These are phyloP conservation scores for Pantherophis alleghaniensis DNA, from an alignment of 2,797 vertebrate genomes.

Conservation along the genomic window DNA sequence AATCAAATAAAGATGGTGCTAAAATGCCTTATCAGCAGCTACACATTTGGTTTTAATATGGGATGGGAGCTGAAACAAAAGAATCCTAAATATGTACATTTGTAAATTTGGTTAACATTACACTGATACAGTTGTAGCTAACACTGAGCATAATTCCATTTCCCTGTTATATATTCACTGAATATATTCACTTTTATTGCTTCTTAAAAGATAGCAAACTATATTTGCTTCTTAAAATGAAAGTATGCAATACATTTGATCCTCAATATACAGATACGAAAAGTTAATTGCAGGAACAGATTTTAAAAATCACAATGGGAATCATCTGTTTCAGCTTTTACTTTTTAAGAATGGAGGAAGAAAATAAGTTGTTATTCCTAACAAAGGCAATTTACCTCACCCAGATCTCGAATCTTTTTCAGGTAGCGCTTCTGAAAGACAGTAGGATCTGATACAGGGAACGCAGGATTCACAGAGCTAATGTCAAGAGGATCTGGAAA, in stretches of 20 bases:
- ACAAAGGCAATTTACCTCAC: conserved; percentile 76
- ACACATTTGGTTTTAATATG: neutral
- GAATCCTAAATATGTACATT: neutral
- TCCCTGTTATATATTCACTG: neutral
- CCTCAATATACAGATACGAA: neutral
- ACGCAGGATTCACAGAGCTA: conserved; percentile 70
- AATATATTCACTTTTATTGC: neutral
- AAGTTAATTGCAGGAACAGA: neutral
- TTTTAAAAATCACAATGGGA: neutral
- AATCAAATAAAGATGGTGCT: neutral
- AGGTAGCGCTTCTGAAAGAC: conserved; percentile 90
- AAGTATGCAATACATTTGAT: neutral
- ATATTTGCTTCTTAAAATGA: neutral
- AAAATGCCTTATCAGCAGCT: neutral
- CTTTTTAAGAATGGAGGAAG: neutral
- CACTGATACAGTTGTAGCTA: neutral
- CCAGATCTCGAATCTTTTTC: conserved; percentile 85
- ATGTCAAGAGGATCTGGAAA: conserved; percentile 78
- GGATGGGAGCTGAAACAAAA: no score
- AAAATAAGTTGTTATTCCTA: neutral
- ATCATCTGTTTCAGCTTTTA: neutral
- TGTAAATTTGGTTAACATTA: neutral
- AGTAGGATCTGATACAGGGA: conserved; percentile 73
- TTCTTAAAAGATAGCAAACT: neutral
- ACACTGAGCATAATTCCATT: no score